These are phyloP conservation scores for Mystacornis crossleyi DNA, from an alignment of 2,113 vertebrate species.

Conservation along the genomic window DNA sequence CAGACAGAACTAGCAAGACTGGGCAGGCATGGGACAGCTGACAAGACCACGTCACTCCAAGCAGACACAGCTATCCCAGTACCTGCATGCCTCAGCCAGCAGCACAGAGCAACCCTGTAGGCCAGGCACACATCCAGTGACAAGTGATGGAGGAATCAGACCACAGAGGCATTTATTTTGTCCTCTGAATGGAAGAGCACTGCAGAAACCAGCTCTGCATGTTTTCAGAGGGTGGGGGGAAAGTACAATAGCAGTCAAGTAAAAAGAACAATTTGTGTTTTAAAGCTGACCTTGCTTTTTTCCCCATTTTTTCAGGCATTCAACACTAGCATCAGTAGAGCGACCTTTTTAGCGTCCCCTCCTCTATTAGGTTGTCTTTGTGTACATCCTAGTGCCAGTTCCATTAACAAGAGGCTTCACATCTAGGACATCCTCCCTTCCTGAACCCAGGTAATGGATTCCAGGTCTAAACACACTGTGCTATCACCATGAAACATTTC, in stretches of 20 bases:
- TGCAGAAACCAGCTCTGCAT: background rate
- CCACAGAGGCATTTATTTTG: background rate
- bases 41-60: background rate
- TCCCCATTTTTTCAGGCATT: background rate
- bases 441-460: background rate
- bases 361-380: background rate
- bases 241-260: background rate
- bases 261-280: background rate
- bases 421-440: background rate
- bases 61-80: too few relatives aligned
- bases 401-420: background rate
- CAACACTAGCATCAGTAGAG: background rate
- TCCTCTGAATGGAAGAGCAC: background rate
- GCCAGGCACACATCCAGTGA: fast-evolving
- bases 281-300: background rate
- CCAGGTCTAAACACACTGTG: background rate
- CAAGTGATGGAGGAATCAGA: background rate
- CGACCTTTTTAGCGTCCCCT: background rate
- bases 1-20: background rate
- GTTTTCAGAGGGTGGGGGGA: fast-evolving
- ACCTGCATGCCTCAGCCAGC: background rate
- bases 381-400: background rate
- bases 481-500: background rate
- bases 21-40: background rate
- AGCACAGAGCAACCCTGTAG: background rate